Conservation (phyloP, 2,888 invertebrate genomes). For the Bedellia somnulentella region DNA sequence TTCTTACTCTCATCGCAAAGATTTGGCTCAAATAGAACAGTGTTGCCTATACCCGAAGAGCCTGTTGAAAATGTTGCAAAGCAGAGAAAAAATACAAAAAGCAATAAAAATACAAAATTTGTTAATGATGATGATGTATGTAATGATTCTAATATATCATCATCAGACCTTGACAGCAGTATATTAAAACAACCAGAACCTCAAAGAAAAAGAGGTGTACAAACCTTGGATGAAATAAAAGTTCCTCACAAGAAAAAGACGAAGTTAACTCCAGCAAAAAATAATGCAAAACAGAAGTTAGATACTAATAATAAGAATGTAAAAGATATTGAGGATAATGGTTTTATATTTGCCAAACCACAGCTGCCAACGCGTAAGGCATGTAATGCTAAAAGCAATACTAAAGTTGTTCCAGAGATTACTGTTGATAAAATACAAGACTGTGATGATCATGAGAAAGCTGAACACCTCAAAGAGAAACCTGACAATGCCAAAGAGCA, state of each 20-base stretch:
- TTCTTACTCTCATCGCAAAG: slow-evolving; percentile 31
- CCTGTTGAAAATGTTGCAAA: slow-evolving; percentile 2
- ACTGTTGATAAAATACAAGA: slow-evolving; percentile 1
- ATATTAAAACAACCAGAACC: slow-evolving; percentile 3
- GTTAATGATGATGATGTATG: not conserved
- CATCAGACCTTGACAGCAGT: not conserved
- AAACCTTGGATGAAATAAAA: not conserved
- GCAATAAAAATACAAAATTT: not conserved
- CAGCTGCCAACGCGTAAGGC: too few relatives aligned
- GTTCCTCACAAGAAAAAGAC: slow-evolving; percentile 1
- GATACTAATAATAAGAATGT: too few relatives aligned
- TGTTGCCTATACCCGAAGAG: slow-evolving; percentile 17
- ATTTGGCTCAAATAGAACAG: slow-evolving; percentile 22
- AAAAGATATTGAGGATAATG: too few relatives aligned
- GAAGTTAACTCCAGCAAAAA: slow-evolving; percentile 2
- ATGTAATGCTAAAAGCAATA: too few relatives aligned
- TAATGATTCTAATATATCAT: slow-evolving; percentile 1
- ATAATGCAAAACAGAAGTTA: too few relatives aligned
- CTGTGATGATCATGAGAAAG: slow-evolving; percentile 24
- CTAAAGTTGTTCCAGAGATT: too few relatives aligned
- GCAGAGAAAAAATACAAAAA: slow-evolving; percentile 9
- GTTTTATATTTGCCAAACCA: too few relatives aligned
- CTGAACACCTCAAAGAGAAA: slow-evolving; percentile 24
- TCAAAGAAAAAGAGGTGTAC: not conserved
- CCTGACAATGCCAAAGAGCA: slow-evolving; percentile 2